These are phyloP conservation scores for Orchestes rusci DNA, from an alignment of 2,888 invertebrate species.

Conservation along the genomic window DNA sequence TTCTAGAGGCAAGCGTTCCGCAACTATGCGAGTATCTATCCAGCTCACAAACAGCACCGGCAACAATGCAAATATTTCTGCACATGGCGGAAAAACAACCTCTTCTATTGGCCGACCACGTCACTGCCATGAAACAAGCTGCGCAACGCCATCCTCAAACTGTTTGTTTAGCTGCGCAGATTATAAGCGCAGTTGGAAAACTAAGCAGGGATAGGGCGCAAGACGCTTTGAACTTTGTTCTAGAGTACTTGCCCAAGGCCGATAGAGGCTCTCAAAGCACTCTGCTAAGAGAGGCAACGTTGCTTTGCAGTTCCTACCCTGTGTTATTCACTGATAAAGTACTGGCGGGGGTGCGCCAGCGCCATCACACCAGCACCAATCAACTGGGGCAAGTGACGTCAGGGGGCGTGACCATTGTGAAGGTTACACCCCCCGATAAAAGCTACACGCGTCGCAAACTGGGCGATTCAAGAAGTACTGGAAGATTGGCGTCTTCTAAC, in stretches of 20 bases:
- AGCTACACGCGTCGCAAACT: constrained; percentile 56
- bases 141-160: constrained; percentile 60
- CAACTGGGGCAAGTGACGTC: constrained; percentile 54
- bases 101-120: constrained; percentile 62
- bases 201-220: constrained; percentile 69
- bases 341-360: constrained; percentile 64
- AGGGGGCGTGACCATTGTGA: constrained; percentile 73
- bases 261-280: constrained; percentile 69
- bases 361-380: constrained; percentile 46
- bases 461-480: constrained; percentile 70
- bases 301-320: constrained; percentile 73
- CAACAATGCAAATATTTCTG: constrained; percentile 67
- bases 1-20: constrained; percentile 74
- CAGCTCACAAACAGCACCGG: constrained; percentile 52
- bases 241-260: constrained; percentile 62
- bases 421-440: constrained; percentile 44
- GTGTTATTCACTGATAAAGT: constrained; percentile 74
- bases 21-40: constrained; percentile 72
- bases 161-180: constrained; percentile 60
- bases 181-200: constrained; percentile 65
- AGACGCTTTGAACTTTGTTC: constrained; percentile 73
- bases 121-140: constrained; percentile 59
- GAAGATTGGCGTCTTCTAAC: constrained; percentile 55
- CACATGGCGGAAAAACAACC: constrained; percentile 67
- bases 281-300: constrained; percentile 70